These are phyloP conservation scores for Neoscelio sp. DNA, from an alignment of 2,888 invertebrate genomes.

Conservation along the genomic window DNA sequence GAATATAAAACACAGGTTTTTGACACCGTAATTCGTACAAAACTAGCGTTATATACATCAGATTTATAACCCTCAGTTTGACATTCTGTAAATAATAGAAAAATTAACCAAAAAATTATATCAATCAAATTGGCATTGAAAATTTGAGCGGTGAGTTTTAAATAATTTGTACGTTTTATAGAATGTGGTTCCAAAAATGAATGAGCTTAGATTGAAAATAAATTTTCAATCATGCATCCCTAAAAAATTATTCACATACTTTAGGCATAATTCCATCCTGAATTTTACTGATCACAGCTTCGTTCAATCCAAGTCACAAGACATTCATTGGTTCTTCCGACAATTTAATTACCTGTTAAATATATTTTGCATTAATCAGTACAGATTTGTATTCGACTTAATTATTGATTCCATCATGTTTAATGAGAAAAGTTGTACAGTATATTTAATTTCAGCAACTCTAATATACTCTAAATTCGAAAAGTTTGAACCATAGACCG, in stretches of 20 bases:
- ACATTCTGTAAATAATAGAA: too few species aligned
- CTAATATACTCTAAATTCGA: too few species aligned
- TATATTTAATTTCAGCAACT: neutral
- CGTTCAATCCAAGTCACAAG: constrained; percentile 90
- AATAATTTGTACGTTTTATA: too few species aligned
- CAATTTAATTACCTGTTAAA: constrained; percentile 41
- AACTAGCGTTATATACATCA: constrained; percentile 95
- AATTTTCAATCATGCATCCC: too few species aligned
- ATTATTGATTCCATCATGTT: neutral
- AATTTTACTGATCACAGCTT: constrained; percentile 83
- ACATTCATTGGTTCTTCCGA: constrained; percentile 85
- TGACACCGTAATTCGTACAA: constrained; percentile 91
- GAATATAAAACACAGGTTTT: constrained; percentile 87
- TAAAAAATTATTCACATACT: too few species aligned
- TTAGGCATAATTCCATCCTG: constrained; percentile 77
- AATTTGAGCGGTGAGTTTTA: too few species aligned
- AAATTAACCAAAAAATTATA: too few species aligned
- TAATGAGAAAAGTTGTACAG: neutral
- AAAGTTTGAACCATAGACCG: too few species aligned
- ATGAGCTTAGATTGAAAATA: constrained; percentile 5
- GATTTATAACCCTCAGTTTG: constrained; percentile 87
- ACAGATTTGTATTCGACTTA: neutral
- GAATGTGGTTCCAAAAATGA: too few species aligned
- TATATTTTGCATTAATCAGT: constrained; percentile 7
- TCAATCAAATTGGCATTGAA: too few species aligned